Percentiles rank a stretch among this genome's conserved stretches.
Conservation (phyloP, 2,888 invertebrate genomes). For the Pollenia amentaria region DNA sequence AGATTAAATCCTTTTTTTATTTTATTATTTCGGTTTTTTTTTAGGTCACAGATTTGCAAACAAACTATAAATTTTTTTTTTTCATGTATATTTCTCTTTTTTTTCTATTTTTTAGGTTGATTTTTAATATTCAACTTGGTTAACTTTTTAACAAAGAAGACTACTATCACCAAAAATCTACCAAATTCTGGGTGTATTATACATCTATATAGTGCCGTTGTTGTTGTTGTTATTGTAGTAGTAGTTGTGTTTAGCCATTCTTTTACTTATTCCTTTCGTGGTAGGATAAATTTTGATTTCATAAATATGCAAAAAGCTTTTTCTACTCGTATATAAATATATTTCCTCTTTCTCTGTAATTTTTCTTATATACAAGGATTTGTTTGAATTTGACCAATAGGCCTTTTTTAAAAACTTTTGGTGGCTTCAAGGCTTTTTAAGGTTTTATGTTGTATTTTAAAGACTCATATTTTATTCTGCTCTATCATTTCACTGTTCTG, state of each 20-base stretch:
- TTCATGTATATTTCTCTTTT: constrained; percentile 42
- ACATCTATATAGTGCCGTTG: constrained; percentile 1
- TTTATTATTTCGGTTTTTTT: constrained; percentile 56
- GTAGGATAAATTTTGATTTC: constrained; percentile 67
- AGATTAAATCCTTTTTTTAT: constrained; percentile 68
- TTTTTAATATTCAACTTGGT: constrained; percentile 65
- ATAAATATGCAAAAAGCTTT: constrained; percentile 67
- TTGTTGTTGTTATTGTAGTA: constrained; percentile 13
- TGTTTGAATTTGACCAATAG: constrained; percentile 70
- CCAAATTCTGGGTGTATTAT: constrained; percentile 49
- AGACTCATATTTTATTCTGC: constrained; percentile 13
- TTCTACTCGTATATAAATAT: background rate
- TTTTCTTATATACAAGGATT: constrained; percentile 53
- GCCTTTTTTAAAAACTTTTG: constrained; percentile 59
- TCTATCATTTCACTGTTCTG: constrained; percentile 2
- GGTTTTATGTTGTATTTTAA: constrained; percentile 23
- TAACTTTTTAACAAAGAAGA: constrained; percentile 56
- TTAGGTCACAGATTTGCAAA: constrained; percentile 71
- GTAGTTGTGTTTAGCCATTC: constrained; percentile 46
- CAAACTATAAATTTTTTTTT: constrained; percentile 36
- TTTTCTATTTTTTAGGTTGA: constrained; percentile 22
- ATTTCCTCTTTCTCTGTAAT: background rate
- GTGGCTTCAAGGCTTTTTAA: constrained; percentile 66
- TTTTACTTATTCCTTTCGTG: constrained; percentile 27
- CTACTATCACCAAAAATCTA: constrained; percentile 63